phyloP scores from a whole-genome alignment of 2,113 vertebrate species.

The Lagenorhynchus albirostris region DNA sequence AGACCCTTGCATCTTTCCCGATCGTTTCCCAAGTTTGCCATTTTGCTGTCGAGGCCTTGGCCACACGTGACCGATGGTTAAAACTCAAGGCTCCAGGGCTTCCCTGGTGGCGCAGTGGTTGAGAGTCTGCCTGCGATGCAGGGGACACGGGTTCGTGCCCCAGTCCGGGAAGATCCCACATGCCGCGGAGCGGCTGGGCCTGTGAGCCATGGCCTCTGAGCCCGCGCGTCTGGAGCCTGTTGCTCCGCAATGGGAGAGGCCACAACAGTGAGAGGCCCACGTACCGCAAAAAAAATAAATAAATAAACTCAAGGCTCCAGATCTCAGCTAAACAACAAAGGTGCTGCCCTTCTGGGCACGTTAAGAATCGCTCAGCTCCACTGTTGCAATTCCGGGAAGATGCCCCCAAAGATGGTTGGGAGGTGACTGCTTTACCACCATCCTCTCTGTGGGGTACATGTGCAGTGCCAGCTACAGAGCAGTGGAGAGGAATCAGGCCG shows the following conservation, averaged over 20 bases:
- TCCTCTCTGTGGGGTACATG: not conserved
- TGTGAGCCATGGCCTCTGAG: no score
- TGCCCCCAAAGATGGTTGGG: not conserved
- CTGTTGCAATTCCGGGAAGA: not conserved
- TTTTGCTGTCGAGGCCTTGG: not conserved
- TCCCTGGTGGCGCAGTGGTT: no score
- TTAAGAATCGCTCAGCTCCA: not conserved
- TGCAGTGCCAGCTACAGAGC: not conserved
- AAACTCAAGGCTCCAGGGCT: not conserved
- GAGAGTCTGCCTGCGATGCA: no score
- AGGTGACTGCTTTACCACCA: not conserved
- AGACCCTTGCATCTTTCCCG: not conserved
- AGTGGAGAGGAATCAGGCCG: not conserved
- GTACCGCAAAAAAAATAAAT: no score
- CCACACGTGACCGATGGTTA: not conserved
- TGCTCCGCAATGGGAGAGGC: no score
- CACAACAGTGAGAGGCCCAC: no score
- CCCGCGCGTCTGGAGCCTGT: no score
- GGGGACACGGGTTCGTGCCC: no score
- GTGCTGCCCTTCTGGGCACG: not conserved
- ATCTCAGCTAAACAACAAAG: not conserved
- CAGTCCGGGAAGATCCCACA: no score
- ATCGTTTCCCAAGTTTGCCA: not conserved
- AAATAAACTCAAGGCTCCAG: not conserved
- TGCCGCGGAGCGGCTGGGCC: no score